A percentile compares a stretch with the other conserved stretches of the same genome.
Evolutionary conservation across 2,797 vertebrate species (phyloP).

Genomic region (Enteromius trimaculatus): DNA sequence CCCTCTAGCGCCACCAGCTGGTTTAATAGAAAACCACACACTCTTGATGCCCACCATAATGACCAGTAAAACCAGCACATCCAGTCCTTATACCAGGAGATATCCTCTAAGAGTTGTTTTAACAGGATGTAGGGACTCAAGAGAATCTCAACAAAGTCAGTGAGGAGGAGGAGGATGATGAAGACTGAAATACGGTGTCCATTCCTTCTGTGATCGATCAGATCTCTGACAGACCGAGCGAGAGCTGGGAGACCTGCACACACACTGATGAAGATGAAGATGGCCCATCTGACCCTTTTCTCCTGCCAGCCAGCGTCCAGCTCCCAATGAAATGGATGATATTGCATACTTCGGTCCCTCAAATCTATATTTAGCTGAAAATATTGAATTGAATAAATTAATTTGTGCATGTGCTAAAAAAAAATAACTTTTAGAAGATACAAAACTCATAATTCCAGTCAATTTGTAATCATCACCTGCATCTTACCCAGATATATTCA

Average conservation of each 20-base stretch:
- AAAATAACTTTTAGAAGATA: no score
- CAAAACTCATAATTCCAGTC: no score
- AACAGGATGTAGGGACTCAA: neutral
- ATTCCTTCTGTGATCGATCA: neutral
- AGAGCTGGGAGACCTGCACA: neutral
- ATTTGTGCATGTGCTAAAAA: no score
- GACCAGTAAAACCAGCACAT: neutral
- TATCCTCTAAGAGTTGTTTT: neutral
- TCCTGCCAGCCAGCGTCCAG: neutral
- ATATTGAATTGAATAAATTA: neutral
- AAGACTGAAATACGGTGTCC: neutral
- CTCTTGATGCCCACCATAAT: neutral
- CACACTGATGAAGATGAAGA: neutral
- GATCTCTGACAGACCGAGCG: neutral
- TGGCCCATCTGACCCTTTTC: neutral
- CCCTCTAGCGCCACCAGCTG: neutral
- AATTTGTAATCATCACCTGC: no score
- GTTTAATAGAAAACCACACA: neutral
- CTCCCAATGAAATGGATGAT: neutral
- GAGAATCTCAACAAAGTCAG: neutral
- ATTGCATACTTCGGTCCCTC: neutral
- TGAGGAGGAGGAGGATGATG: neutral
- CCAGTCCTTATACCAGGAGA: neutral
- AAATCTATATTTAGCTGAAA: no score
- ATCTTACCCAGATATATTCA: no score